A percentile compares a stretch with the other conserved stretches of the same genome.
Evolutionary conservation across 2,888 invertebrate species (phyloP).

Genomic region (Synanthedon andrenaeformis): DNA sequence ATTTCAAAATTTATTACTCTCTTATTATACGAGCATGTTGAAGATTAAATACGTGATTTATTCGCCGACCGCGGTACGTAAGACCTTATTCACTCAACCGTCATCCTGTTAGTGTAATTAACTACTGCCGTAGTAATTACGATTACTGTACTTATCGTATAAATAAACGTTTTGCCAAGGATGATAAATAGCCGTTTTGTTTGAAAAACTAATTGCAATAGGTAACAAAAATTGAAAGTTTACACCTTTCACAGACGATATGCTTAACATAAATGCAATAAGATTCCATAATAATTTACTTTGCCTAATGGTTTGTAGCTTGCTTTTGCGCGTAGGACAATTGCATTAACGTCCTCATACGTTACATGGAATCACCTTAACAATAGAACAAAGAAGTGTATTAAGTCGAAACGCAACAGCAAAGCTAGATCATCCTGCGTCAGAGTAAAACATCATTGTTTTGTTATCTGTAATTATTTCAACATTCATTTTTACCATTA

Average conservation of each 20-base stretch:
- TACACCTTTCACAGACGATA: no score
- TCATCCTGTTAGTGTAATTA: constrained; percentile 14
- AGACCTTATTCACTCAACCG: constrained; percentile 9
- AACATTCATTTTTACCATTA: no score
- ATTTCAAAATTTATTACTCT: background rate
- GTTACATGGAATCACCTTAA: constrained; percentile 21
- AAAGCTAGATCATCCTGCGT: constrained; percentile 14
- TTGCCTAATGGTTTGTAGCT: background rate
- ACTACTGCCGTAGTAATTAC: constrained; percentile 5
- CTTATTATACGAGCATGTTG: background rate
- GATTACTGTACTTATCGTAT: constrained; percentile 11
- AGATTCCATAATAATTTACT: background rate
- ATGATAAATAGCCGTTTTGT: background rate
- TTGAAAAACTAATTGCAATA: background rate
- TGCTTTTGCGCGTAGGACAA: constrained; percentile 6
- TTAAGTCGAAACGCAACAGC: constrained; percentile 24
- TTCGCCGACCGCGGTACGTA: background rate
- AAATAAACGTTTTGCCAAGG: constrained; percentile 11
- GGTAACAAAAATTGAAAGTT: no score
- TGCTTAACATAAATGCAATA: no score
- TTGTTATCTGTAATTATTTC: constrained; percentile 23
- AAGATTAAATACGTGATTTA: background rate
- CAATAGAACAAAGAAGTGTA: constrained; percentile 53
- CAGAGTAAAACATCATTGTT: constrained; percentile 49
- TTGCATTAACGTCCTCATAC: constrained; percentile 27